These are phyloP conservation scores for Noctua fimbriata DNA, from an alignment of 2,888 invertebrate genomes.

Conservation along the genomic window DNA sequence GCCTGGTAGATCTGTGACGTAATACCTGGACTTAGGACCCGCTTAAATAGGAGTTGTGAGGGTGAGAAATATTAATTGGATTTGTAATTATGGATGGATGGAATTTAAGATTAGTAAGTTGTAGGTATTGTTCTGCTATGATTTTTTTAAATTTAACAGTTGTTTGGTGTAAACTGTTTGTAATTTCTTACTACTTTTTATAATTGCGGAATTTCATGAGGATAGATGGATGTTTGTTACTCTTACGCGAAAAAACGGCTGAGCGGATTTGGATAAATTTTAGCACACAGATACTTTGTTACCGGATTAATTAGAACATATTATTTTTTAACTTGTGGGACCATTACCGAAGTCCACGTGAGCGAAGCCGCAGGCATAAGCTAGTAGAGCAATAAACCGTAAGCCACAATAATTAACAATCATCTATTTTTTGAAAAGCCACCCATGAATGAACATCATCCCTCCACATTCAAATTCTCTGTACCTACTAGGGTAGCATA, in stretches of 20 bases:
- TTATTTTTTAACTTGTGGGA: background rate
- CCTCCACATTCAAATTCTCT: background rate
- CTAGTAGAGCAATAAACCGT: background rate
- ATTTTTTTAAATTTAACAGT: background rate
- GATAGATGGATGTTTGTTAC: background rate
- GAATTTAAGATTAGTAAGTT: background rate
- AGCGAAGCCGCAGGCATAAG: background rate
- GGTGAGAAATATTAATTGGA: slow-evolving; percentile 42
- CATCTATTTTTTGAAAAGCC: background rate
- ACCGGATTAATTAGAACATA: too few relatives aligned
- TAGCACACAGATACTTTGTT: background rate
- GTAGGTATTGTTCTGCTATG: background rate
- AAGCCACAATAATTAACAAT: background rate
- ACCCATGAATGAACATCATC: background rate
- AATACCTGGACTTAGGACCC: slow-evolving; percentile 28
- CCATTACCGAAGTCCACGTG: background rate
- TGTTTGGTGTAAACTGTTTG: background rate
- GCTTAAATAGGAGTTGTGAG: background rate
- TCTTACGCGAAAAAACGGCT: background rate
- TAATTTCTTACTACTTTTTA: background rate
- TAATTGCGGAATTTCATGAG: background rate
- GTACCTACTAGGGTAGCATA: slow-evolving; percentile 30
- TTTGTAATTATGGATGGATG: background rate
- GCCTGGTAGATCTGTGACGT: slow-evolving; percentile 27
- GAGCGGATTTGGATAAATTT: background rate